Percentiles rank a stretch among this genome's conserved stretches.
These are phyloP conservation scores for Anguilla megastoma DNA, from an alignment of 2,797 vertebrate species.

Conservation along the genomic window DNA sequence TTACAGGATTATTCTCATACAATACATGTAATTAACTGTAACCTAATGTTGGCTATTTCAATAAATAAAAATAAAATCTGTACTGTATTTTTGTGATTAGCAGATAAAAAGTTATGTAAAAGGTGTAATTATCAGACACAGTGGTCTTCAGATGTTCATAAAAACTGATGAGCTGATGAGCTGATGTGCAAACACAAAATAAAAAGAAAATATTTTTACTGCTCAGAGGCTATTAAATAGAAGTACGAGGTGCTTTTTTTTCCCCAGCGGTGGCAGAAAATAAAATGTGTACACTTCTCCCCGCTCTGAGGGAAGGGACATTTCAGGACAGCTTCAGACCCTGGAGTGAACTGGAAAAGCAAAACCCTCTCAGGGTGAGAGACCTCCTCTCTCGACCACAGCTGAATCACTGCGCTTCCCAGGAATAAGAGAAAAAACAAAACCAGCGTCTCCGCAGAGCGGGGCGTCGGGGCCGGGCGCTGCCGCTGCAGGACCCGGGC, in stretches of 20 bases:
- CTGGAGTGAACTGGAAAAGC: slow-evolving; percentile 62
- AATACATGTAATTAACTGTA: neutral
- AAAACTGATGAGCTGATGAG: too few species aligned
- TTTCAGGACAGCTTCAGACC: slow-evolving; percentile 58
- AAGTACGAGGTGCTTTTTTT: slow-evolving; percentile 43
- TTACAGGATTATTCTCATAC: neutral
- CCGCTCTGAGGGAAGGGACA: slow-evolving; percentile 37
- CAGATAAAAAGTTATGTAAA: neutral
- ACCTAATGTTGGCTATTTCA: neutral
- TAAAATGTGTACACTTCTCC: slow-evolving; percentile 49
- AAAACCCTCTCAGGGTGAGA: slow-evolving; percentile 50
- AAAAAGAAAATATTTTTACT: neutral
- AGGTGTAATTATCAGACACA: neutral
- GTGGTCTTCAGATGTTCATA: neutral
- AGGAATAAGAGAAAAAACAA: slow-evolving; percentile 47
- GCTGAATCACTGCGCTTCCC: slow-evolving; percentile 73
- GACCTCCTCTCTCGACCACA: slow-evolving; percentile 63
- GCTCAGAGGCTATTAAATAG: neutral
- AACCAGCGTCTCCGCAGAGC: slow-evolving; percentile 56
- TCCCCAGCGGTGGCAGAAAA: slow-evolving; percentile 44
- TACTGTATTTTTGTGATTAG: neutral
- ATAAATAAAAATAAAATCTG: neutral
- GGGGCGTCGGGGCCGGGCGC: slow-evolving; percentile 59
- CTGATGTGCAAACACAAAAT: neutral
- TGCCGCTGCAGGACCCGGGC: slow-evolving; percentile 54